Base-by-base conservation (phyloP, 2,797 vertebrate species). In the Cryptoprocta ferox region DNA sequence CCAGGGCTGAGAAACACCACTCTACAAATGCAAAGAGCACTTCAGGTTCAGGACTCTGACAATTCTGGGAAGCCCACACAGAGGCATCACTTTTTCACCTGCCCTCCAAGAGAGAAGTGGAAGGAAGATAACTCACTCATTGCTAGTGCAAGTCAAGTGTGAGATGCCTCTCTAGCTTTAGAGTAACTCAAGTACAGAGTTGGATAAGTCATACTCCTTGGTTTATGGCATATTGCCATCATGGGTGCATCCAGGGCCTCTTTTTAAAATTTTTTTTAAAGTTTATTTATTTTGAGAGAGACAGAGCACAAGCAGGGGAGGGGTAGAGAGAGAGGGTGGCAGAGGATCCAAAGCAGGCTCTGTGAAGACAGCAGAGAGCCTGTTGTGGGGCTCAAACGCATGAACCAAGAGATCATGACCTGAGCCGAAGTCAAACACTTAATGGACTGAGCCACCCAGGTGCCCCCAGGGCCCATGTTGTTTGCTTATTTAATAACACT, bases 401-500 rank as follows among this genome's bases (percentile, higher is more conserved):
- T 59, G 56, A 59, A 59, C 7, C 56, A 59, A 24, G 56, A 59
- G 56, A 59, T 59, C 56, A 59, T 59, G 21, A 9, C 56, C 56
- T 59, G 56, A 59, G 56, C 56, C 19, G 18, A 21, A 24, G 56
- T 59, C 56, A 59, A 21, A 59, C 21, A 24, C 56, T 24, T 59
- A 59, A 59, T 21, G 1, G 21, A 59, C 56, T 24, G 2, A 59
- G 56, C 56, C 56, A 59, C 56, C 21, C 56, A 59, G 56, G 21
- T 2, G 1, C 66, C 89, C 78, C 56, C 26, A 70, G 14, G 37
- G n/a, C 13, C 53, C 59, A 32, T 94, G 94, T 73, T 21, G 89
- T 83, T 93, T 87, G 18, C 79, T 87, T 92, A 70, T 37, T 94
- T 80, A 95, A 91, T 84, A 93, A 79, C 6, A 84, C 18, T 35